A percentile compares a stretch with the other conserved stretches of the same genome.
phyloP scores from a whole-genome alignment of 2,113 vertebrate species.

The Thymallus thymallus region DNA sequence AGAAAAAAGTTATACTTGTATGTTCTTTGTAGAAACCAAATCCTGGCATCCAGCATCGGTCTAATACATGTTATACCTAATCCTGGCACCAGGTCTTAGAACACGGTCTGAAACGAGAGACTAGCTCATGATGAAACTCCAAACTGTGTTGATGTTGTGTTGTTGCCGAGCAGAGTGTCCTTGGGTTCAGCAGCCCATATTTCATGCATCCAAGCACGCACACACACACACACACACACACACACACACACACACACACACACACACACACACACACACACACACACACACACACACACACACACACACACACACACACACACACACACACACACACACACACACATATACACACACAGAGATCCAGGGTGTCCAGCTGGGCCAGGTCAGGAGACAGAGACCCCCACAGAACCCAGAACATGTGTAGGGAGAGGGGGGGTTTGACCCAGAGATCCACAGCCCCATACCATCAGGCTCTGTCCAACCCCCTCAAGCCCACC shows the following conservation, averaged over 20 bases:
- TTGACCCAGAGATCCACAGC: constrained; percentile 11
- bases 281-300: neutral
- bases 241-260: neutral
- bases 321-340: neutral
- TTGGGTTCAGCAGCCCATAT: neutral
- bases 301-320: neutral
- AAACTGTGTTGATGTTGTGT: too few relatives aligned
- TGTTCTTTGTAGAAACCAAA: too few relatives aligned
- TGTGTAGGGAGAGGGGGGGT: constrained; percentile 22
- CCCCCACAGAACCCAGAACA: constrained; percentile 15
- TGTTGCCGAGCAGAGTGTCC: too few relatives aligned
- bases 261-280: neutral
- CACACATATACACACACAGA: neutral
- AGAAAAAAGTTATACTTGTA: too few relatives aligned
- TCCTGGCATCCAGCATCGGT: too few relatives aligned
- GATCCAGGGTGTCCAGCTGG: constrained; percentile 38
- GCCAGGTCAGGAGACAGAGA: constrained; percentile 32
- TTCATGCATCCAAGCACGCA: too few relatives aligned
- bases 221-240: neutral
- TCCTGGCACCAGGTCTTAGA: too few relatives aligned
- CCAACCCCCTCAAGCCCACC: neutral
- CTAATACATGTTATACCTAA: too few relatives aligned
- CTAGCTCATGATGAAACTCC: too few relatives aligned
- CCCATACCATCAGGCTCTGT: neutral
- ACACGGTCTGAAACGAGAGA: too few relatives aligned